These are phyloP conservation scores for Drosophila lacteicornis DNA, from an alignment of 1,140 invertebrate genomes.

Conservation along the genomic window DNA sequence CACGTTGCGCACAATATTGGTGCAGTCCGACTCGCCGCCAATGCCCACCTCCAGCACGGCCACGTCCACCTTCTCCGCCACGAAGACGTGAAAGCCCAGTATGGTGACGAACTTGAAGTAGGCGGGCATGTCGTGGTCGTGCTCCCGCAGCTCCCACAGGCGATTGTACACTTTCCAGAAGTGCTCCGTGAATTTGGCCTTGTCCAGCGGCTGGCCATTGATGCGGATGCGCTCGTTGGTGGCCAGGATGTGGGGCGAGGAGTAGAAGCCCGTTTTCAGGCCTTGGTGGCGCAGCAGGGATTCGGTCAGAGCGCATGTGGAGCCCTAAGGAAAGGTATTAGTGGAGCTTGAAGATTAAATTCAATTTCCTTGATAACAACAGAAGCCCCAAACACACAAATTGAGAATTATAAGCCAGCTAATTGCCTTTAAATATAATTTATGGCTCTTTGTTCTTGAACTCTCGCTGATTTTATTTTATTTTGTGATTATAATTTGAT, in stretches of 20 bases:
- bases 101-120: conserved; percentile 98
- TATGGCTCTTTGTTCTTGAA: not conserved
- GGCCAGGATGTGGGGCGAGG: conserved; percentile 97
- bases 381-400: not conserved
- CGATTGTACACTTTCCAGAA: conserved; percentile 94
- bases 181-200: conserved; percentile 90
- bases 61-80: conserved; percentile 95
- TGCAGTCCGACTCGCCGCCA: conserved; percentile 97
- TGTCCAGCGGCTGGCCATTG: conserved; percentile 91
- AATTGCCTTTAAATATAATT: too few species aligned
- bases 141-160: conserved; percentile 86
- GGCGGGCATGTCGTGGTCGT: conserved; percentile 92
- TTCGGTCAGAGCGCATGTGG: conserved; percentile 97
- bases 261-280: conserved; percentile 96
- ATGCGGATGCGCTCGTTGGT: conserved; percentile 97
- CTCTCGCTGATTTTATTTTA: not conserved
- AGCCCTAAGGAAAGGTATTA: conserved; percentile 86
- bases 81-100: conserved; percentile 95
- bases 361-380: too few species aligned
- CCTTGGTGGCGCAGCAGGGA: conserved; percentile 94
- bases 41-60: conserved; percentile 98
- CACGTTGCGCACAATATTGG: conserved; percentile 94
- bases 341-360: not conserved
- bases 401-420: not conserved
- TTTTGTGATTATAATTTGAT: not conserved